Evolutionary conservation across 2,113 vertebrate genomes (phyloP), one percentile per base, ranked within the genome.

Genomic region (Stigmatopora nigra): DNA sequence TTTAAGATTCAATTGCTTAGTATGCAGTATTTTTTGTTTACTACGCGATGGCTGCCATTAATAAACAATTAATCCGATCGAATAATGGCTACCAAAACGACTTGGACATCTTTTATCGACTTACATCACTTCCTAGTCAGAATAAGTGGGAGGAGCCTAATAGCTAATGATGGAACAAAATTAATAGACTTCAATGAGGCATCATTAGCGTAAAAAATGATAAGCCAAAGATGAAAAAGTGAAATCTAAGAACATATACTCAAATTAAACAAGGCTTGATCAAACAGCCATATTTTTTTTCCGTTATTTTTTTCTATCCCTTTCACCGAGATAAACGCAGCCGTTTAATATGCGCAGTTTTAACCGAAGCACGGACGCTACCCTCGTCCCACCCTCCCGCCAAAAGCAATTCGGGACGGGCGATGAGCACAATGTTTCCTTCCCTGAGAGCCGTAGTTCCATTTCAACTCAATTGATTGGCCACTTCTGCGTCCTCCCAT

Each of bases 391-490:
- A n/a, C n/a, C n/a, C n/a, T n/a, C 70, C 63, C 57, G 48, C 72
- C 63, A 49, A 70, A 84, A 81, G 78, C 78, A 89, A 86, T 91
- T 85, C 73, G 73, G 79, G 62, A 76, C 67, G 72, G 72, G 84
- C 81, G 63, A 79, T 73, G 72, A 84, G 72, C 76, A 64, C 81
- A 79, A 85, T 83, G 81, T 84, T 84, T 75, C 70, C 80, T 80
- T 81, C 84, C 85, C 80, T 81, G 61, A 49, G 84, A 88, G 84
- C 77, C 82, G 63, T 69, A 62, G 75, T 82, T 89, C 84, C 76
- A 89, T 90, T 90, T 86, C 73, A 82, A 71, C 78, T 78, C 82
- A 82, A 87, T 85, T 90, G 85, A 88, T 89, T 87, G 78, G 60
- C 67, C 71, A 69, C 79, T 84, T 84, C 78, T 72, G 69, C 58